A percentile compares a stretch with the other conserved stretches of the same genome.
These are phyloP conservation scores for Caenorhabditis macrosperma DNA, from an alignment of 2,888 invertebrate genomes.

Conservation along the genomic window DNA sequence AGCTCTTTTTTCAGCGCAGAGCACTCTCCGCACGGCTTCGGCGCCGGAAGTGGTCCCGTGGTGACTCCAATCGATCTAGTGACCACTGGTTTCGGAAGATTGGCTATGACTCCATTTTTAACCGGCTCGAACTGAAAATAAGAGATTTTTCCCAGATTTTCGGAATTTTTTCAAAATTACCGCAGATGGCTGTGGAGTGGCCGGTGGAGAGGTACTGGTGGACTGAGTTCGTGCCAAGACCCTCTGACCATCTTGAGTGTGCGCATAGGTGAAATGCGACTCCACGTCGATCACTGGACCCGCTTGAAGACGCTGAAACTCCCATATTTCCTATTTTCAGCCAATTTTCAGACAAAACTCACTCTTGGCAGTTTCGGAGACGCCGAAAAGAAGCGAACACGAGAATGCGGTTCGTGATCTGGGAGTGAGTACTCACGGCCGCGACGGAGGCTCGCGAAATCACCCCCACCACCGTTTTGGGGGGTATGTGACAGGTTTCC, in stretches of 20 bases:
- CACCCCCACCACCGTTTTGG: background rate
- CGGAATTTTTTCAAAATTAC: background rate
- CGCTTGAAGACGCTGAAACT: constrained; percentile 47
- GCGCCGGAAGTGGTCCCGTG: constrained; percentile 71
- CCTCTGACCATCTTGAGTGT: constrained; percentile 61
- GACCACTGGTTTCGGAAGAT: constrained; percentile 30
- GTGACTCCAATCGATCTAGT: constrained; percentile 54
- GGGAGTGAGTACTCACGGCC: constrained; percentile 64
- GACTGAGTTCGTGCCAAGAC: constrained; percentile 61
- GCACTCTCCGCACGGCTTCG: constrained; percentile 72
- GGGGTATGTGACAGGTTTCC: background rate
- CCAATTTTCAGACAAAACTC: background rate
- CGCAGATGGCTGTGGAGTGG: background rate
- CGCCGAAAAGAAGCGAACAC: constrained; percentile 65
- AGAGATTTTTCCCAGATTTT: too few relatives aligned
- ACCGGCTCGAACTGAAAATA: constrained; percentile 37
- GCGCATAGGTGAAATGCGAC: constrained; percentile 65
- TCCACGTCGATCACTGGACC: constrained; percentile 57
- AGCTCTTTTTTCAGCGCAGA: constrained; percentile 56
- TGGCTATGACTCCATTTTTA: background rate
- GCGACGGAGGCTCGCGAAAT: constrained; percentile 66
- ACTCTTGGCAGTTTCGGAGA: constrained; percentile 66
- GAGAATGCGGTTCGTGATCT: constrained; percentile 37
- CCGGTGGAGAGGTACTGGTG: constrained; percentile 60
- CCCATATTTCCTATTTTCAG: too few relatives aligned